Evolutionary conservation across 2,113 vertebrate species (phyloP).

Genomic region (Theropithecus gelada): DNA sequence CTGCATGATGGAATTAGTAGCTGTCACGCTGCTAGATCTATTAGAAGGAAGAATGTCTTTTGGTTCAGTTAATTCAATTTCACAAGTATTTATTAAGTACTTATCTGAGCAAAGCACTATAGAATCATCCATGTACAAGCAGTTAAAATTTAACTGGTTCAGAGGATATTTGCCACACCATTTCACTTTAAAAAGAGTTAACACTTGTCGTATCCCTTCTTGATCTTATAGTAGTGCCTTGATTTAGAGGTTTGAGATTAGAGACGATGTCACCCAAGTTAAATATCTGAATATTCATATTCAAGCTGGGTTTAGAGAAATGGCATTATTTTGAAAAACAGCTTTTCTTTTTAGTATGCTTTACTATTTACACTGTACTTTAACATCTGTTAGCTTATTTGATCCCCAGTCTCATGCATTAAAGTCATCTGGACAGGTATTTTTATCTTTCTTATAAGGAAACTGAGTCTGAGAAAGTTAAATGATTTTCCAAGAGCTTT

Average conservation of each 20-base stretch:
- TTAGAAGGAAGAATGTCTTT: constrained; percentile 71
- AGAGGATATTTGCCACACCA: constrained; percentile 65
- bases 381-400: neutral
- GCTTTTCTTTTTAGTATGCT: neutral
- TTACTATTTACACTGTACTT: neutral
- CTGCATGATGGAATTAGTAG: constrained; percentile 43
- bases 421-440: neutral
- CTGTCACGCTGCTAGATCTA: constrained; percentile 60
- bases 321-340: neutral
- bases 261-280: neutral
- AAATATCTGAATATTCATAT: neutral
- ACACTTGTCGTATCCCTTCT: constrained; percentile 38
- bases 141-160: constrained; percentile 75
- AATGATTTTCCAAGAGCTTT: neutral
- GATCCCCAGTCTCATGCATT: neutral
- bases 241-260: constrained; percentile 47
- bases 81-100: constrained; percentile 76
- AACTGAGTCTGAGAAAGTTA: neutral
- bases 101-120: constrained; percentile 75
- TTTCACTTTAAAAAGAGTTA: constrained; percentile 72
- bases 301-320: constrained; percentile 16
- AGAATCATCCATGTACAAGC: constrained; percentile 75
- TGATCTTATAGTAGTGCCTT: constrained; percentile 26
- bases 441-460: neutral
- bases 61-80: constrained; percentile 77